phyloP scores from a whole-genome alignment of 37 sponge, comb jelly and placozoan genomes.

The Aplysina aerophoba region DNA sequence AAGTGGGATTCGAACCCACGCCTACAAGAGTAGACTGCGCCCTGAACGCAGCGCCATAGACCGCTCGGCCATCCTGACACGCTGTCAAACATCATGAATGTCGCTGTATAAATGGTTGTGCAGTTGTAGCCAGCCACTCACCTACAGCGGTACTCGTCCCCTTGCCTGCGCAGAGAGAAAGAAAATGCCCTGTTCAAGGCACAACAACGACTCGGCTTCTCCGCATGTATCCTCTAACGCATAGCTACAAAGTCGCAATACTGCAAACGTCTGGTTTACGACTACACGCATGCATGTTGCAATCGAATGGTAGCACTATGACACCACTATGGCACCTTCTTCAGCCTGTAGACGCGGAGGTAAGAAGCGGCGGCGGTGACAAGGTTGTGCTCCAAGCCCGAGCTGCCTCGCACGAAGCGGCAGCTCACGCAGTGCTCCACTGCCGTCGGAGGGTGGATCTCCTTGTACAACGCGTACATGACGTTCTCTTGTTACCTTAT shows the following conservation, averaged over 20 bases:
- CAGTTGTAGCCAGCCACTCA: slow-evolving; percentile 77
- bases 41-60: slow-evolving; percentile 97
- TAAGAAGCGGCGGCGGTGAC: slow-evolving; percentile 84
- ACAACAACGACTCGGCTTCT: slow-evolving; percentile 84
- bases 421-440: slow-evolving; percentile 92
- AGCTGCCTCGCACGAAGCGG: slow-evolving; percentile 49
- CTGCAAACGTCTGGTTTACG: background rate
- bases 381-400: slow-evolving; percentile 57
- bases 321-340: slow-evolving; percentile 9
- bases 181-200: slow-evolving; percentile 83
- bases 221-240: no score
- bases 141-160: background rate
- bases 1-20: slow-evolving; percentile 98
- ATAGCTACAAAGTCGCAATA: slow-evolving; percentile 69
- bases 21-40: slow-evolving; percentile 94
- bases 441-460: slow-evolving; percentile 91
- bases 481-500: background rate
- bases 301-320: no score
- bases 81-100: no score
- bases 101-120: slow-evolving; percentile 66
- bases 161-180: slow-evolving; percentile 68
- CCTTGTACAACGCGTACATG: slow-evolving; percentile 86
- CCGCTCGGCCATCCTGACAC: slow-evolving; percentile 97
- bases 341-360: slow-evolving; percentile 73
- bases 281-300: no score